Conservation (phyloP, 1,140 invertebrate species). For the Amyelois transitella region DNA sequence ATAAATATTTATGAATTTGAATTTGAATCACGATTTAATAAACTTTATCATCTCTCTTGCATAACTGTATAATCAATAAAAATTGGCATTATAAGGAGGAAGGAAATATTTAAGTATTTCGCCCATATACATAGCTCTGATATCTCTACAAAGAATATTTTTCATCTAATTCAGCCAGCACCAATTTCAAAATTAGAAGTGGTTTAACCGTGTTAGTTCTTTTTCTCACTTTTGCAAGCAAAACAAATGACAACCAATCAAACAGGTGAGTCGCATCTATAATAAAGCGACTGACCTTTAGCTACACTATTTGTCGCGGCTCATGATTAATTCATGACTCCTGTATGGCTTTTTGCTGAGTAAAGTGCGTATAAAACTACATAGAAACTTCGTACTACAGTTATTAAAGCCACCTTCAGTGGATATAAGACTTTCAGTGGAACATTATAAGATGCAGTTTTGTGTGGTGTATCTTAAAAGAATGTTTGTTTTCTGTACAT, state of each 20-base stretch:
- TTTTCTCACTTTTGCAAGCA: background rate
- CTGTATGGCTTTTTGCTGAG: constrained; percentile 38
- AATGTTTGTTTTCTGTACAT: constrained; percentile 13
- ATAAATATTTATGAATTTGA: no score
- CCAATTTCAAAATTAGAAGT: background rate
- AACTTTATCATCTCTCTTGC: no score
- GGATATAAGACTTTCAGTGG: background rate
- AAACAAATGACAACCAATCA: constrained; percentile 31
- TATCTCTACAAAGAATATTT: no score
- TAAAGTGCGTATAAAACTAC: constrained; percentile 41
- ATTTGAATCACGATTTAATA: no score
- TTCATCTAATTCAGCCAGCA: background rate
- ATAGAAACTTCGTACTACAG: constrained; percentile 25
- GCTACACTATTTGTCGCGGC: constrained; percentile 54
- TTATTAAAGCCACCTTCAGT: constrained; percentile 11
- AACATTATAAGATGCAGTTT: constrained; percentile 1
- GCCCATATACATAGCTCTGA: no score
- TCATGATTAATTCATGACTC: constrained; percentile 64
- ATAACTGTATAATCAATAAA: no score
- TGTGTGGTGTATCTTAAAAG: constrained; percentile 2
- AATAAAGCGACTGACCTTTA: constrained; percentile 61
- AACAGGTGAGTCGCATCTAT: constrained; percentile 47
- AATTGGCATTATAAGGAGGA: no score
- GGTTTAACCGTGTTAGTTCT: background rate
- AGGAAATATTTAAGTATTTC: no score